Evolutionary conservation across 1,140 invertebrate species (phyloP).

Genomic region (Trichonephila inaurata): DNA sequence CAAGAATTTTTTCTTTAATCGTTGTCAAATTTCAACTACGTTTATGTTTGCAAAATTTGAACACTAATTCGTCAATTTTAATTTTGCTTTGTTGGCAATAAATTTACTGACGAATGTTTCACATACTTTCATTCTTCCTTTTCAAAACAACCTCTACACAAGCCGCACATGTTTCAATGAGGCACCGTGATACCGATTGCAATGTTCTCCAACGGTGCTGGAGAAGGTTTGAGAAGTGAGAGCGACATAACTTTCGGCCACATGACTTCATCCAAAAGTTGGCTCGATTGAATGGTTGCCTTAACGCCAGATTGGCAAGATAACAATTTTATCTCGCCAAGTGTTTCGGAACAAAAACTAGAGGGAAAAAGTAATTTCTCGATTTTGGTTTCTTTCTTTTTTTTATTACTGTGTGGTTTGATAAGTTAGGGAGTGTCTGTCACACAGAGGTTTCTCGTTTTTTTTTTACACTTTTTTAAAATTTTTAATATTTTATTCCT

Average conservation of each 20-base stretch:
- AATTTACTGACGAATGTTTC: no score
- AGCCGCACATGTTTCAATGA: background rate
- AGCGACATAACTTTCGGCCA: conserved; percentile 4
- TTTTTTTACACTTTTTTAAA: background rate
- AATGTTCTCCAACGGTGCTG: background rate
- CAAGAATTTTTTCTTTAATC: no score
- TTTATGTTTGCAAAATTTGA: no score
- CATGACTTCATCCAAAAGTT: background rate
- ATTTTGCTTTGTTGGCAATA: no score
- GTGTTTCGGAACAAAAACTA: background rate
- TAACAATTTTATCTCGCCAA: conserved; percentile 12
- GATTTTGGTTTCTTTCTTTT: background rate
- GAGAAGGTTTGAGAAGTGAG: background rate
- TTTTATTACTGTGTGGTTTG: background rate
- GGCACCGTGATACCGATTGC: background rate
- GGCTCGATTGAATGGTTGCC: conserved; percentile 9
- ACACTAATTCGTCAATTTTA: no score
- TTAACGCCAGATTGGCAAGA: conserved; percentile 7
- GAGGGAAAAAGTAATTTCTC: no score
- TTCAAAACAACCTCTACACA: background rate
- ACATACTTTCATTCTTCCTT: background rate
- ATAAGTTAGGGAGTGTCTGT: background rate
- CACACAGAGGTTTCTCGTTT: background rate
- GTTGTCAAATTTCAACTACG: no score
- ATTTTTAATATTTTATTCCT: background rate